A percentile compares a stretch with the other conserved stretches of the same genome.
Conservation (phyloP, 2,797 vertebrate species). For the Argyrosomus regius region DNA sequence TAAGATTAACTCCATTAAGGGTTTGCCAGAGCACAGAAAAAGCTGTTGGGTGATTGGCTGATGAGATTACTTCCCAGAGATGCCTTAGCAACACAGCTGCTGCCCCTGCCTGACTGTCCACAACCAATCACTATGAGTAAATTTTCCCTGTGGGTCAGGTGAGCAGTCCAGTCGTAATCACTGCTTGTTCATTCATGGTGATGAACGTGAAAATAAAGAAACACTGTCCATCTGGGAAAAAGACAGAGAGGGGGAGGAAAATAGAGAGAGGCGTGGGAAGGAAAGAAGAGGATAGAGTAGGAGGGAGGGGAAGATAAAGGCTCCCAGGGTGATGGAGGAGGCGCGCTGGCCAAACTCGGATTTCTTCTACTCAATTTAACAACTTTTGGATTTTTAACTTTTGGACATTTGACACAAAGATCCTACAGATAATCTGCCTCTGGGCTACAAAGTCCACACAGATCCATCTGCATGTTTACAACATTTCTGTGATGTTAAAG, state of each 20-base stretch:
- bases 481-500: background rate
- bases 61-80: constrained; percentile 49
- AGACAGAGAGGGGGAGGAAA: constrained; percentile 15
- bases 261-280: constrained; percentile 18
- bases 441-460: background rate
- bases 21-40: background rate
- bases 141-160: constrained; percentile 40
- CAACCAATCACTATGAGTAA: constrained; percentile 52
- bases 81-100: constrained; percentile 59
- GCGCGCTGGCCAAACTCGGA: background rate
- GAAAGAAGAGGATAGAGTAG: constrained; percentile 8
- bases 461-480: background rate
- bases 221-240: constrained; percentile 39
- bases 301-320: constrained; percentile 29
- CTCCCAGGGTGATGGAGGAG: constrained; percentile 26
- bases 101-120: constrained; percentile 30
- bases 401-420: constrained; percentile 14
- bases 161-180: constrained; percentile 45
- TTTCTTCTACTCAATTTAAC: background rate
- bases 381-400: constrained; percentile 9
- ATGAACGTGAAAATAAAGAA: constrained; percentile 46
- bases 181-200: constrained; percentile 31
- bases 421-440: background rate
- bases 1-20: constrained; percentile 34
- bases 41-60: constrained; percentile 49